Evolutionary conservation across 2,888 invertebrate species (phyloP), one percentile per base, ranked within the genome.

Genomic region (Eilema depressum): DNA sequence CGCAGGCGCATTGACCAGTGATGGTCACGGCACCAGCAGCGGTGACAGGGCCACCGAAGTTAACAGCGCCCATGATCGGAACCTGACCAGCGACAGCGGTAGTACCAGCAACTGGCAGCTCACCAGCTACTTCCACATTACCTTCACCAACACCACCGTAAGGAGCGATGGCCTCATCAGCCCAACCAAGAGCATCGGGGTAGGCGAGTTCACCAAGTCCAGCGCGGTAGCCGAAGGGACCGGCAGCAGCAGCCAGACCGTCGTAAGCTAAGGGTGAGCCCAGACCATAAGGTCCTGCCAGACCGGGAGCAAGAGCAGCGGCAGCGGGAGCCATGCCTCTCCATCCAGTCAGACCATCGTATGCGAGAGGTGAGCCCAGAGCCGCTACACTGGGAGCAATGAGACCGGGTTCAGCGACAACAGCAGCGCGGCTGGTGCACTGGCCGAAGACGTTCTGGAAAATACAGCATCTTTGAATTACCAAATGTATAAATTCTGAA

Each of bases 21-120:
- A 90, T 88, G 64, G 84, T 77, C 68, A 89, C 89, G 14, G 82
- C 68, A 41, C 91, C 91, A 67, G 80, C 82, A 70, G 90, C 88
- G 30, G 85, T 84, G 17, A 90, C 83, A 37, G 74, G 73, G 23
- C 91, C 91, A 26, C 89, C 83, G 75, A 89, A 86, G 47, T 72
- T 77, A 23, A 90, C 89, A 62, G 85, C 82, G n/a, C 89, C 89
- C 68, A 86, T 70, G 71, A 89, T 85, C 33, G 89, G 88, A 57
- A 90, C 82, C 66, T 82, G 83, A 23, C 89, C 90, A 20, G 78
- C 79, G 59, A 89, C 76, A 28, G 75, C 73, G n/a, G 88, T 82
- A 37, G 73, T 75, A 63, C 89, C 88, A 30, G 79, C 83, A 10
- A 88, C 88, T 17, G 83, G 85, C 66, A 89, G 76, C 72, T 85